Conservation (phyloP, 2,797 vertebrate genomes). For the Pagetopsis macropterus region DNA sequence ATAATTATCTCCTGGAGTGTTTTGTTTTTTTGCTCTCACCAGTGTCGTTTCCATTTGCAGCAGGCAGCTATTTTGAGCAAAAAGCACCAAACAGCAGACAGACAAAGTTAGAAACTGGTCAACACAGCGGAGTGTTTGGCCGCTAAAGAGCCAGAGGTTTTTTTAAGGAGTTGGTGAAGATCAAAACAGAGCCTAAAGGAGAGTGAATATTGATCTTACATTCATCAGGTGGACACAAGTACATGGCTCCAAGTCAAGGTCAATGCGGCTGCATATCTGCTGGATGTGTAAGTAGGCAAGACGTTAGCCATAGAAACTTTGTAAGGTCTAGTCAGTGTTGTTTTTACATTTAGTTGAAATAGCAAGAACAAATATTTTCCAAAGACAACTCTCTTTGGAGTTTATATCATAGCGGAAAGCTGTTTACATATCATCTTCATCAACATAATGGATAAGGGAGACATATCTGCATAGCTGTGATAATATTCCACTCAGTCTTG, state of each 20-base stretch:
- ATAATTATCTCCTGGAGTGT: neutral
- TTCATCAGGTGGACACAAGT: neutral
- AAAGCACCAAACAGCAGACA: neutral
- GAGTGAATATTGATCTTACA: neutral
- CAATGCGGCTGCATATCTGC: neutral
- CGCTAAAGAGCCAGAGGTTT: neutral
- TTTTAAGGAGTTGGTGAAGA: neutral
- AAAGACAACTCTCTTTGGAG: neutral
- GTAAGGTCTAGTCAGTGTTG: neutral
- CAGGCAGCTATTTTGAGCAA: neutral
- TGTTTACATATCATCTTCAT: neutral
- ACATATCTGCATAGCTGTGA: neutral
- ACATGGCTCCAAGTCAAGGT: neutral
- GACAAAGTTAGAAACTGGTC: neutral
- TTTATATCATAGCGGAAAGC: too few relatives aligned
- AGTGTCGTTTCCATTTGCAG: neutral
- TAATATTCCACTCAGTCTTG: neutral
- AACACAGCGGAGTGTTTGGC: neutral
- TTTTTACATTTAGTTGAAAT: neutral
- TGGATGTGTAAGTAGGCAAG: neutral
- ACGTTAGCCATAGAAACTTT: neutral
- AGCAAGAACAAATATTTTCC: neutral
- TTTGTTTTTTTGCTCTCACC: conserved; percentile 12
- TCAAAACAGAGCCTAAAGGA: neutral
- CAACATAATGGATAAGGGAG: conserved; percentile 10